Base-by-base conservation (phyloP, 2,797 vertebrate species). In the Amniataba percoides region DNA sequence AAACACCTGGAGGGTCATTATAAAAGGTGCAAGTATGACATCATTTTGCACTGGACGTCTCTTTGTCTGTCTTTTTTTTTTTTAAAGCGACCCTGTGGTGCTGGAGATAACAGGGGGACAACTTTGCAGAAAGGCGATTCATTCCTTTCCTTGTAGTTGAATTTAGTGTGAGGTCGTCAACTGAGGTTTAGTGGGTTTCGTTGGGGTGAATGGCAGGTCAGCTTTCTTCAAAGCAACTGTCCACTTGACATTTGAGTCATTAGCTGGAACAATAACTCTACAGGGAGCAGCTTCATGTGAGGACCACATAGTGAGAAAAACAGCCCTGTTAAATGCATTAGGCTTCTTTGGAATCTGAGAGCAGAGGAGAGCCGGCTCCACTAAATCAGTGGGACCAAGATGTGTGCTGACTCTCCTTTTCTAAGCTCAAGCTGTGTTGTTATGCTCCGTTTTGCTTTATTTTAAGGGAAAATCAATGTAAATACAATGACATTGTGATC, bases 361-460 rank as follows among this genome's bases (percentile, higher is more conserved):
- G 27, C 15, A 70, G 1, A 19, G n/a, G 7, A 49, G 3, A 58
- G 23, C 0, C 43, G 15, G 42, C 5, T 36, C 13, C 1, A 36
- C 19, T 19, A 19, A 16, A 21, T 48, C 15, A 53, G 12, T n/a
- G 2, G 11, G 4, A 39, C 15, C 23, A 27, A 23, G 25, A 31
- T 46, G 5, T 58, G 42, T 73, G 19, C 15, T 14, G 15, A 13
- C n/a, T 62, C 6, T 52, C 25, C 19, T 48, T 36, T 64, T 13
- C 53, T 21, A 64, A 48, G 69, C 48, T 60, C 56, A 52, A 74
- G n/a, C 36, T 46, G 4, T 13, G 8, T 31, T 46, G 6, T 58
- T 43, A 19, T 40, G 55, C 19, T 53, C 1, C 12, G 19, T 77
- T 52, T 52, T 18, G 7, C 19, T 58, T 60, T 48, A 63, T 31